Percentiles rank a stretch among this genome's conserved stretches.
Conservation (phyloP, 2,888 invertebrate species). For the Amphipoea lucens region DNA sequence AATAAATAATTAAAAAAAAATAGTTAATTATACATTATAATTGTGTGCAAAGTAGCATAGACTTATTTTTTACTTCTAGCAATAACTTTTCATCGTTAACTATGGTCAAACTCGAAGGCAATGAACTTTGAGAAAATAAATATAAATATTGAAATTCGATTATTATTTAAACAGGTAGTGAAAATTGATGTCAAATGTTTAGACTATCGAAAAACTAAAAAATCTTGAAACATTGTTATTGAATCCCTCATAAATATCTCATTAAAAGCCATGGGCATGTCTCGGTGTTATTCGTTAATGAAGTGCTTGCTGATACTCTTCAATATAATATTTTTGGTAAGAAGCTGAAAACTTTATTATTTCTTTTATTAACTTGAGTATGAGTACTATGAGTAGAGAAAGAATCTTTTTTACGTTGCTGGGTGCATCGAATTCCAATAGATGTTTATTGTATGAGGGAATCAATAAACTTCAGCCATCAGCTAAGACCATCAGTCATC, state of each 20-base stretch:
- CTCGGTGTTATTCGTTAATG: slow-evolving; percentile 93
- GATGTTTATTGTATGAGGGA: not conserved
- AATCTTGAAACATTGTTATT: slow-evolving; percentile 8
- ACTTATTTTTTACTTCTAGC: slow-evolving; percentile 22
- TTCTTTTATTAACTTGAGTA: not conserved
- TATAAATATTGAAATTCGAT: slow-evolving; percentile 16
- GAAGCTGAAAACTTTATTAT: slow-evolving; percentile 64
- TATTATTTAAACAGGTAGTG: slow-evolving; percentile 5
- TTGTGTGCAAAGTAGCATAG: not conserved
- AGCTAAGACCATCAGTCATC: not conserved
- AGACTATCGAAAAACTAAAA: not conserved
- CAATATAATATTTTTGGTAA: slow-evolving; percentile 94
- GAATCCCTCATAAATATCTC: not conserved
- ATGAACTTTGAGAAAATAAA: slow-evolving; percentile 39
- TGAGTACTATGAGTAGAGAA: not conserved
- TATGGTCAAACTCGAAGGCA: slow-evolving; percentile 31
- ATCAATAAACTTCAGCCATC: not conserved
- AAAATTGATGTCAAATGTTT: slow-evolving; percentile 7
- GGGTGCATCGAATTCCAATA: not conserved
- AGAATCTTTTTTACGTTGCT: not conserved
- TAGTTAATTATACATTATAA: too few relatives aligned
- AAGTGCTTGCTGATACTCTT: slow-evolving; percentile 93
- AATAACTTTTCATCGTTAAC: not conserved
- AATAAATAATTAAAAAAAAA: too few relatives aligned
- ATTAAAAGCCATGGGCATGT: slow-evolving; percentile 90